These are phyloP conservation scores for Trissolcus brochymenae DNA, from an alignment of 2,888 invertebrate species.

Conservation along the genomic window DNA sequence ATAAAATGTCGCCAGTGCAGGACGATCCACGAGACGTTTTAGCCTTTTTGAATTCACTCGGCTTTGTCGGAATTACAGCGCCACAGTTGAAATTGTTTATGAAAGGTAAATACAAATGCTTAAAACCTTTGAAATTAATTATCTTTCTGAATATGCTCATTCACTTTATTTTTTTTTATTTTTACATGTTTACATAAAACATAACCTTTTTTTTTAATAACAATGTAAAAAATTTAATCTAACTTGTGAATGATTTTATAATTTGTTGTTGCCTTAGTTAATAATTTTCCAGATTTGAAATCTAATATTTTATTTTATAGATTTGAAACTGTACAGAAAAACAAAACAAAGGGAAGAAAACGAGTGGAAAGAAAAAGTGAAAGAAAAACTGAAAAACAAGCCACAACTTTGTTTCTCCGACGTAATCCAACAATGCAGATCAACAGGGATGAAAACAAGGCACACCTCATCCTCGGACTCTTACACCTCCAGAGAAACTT, in stretches of 20 bases:
- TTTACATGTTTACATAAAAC: no score
- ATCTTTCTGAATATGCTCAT: no score
- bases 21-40: constrained; percentile 85
- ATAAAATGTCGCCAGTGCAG: constrained; percentile 40
- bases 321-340: constrained; percentile 79
- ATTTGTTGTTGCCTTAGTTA: no score
- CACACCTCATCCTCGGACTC: constrained; percentile 22
- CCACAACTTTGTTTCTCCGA: constrained; percentile 62
- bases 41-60: constrained; percentile 84
- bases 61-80: constrained; percentile 85
- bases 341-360: constrained; percentile 80
- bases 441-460: no score
- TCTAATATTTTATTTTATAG: constrained; percentile 71
- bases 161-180: no score
- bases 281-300: no score
- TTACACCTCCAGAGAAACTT: constrained; percentile 53
- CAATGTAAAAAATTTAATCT: no score
- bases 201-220: background rate
- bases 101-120: constrained; percentile 79
- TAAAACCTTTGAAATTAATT: no score
- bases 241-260: no score
- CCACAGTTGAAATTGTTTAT: constrained; percentile 87
- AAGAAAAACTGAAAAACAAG: constrained; percentile 64
- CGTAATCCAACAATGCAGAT: constrained; percentile 53
- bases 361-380: constrained; percentile 70